Base-by-base conservation (phyloP, 2,888 invertebrate genomes). In the Rhimphoctona megacephalus region DNA sequence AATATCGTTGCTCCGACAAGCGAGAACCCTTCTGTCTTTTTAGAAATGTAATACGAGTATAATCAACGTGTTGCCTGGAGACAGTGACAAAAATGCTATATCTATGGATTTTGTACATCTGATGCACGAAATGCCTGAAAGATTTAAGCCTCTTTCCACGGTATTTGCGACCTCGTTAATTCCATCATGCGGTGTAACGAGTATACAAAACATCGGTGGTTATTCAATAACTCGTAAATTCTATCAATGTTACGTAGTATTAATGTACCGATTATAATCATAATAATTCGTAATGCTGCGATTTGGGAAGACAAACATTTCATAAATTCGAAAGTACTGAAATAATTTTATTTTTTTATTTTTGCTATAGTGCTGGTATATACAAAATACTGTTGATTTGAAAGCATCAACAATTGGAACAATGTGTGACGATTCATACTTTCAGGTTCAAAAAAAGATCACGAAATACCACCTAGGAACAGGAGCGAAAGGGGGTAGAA, bases 101-200 rank as follows among this genome's bases (percentile, higher is more conserved):
- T 30, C 46, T 5, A 7, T 49, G 33, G 17, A 69, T 22, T 39
- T 36, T 64, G 52, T 64, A 49, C 9, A 43, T 67, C 43, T 25
- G 14, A 2, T 36, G 57, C 67, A 64, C 54, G 19, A 30, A 70
- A 76, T 8, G 77, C 49, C 54, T 77, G 77, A 83, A 83, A 83
- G 76, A 64, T 70, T 66, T 67, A 46, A 86, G 81, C 67, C 39
- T 77, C 83, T 69, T 77, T 83, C 81, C 80, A 73, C 17, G 33
- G 36, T 69, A 77, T 61, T 36, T 73, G 83, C 86, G 76, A 81
- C 76, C 80, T 80, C 83, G 73, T 86, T 83, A 83, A 77, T 86
- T 81, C 73, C n/a, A 78, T 73, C 76, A 33, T 43, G 36, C 52
- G 46, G 54, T 39, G 39, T 66, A 17, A 8, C 61, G 0, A 22